phyloP scores from a whole-genome alignment of 64 coral and sea anemone species.

The Actinia tenebrosa region DNA sequence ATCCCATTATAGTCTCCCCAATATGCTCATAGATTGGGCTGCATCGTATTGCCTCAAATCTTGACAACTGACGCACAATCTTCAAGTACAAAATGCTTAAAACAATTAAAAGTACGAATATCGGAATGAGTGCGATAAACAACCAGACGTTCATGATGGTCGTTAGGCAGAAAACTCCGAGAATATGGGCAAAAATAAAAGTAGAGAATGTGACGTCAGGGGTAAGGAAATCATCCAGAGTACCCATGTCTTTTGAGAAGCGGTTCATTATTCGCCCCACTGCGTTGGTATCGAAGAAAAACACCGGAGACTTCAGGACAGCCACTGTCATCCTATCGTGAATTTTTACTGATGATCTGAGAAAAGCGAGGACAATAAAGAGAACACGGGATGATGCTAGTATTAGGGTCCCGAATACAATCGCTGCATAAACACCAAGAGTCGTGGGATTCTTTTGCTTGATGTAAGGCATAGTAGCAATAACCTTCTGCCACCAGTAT shows the following conservation, averaged over 20 bases:
- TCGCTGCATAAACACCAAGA: constrained; percentile 21
- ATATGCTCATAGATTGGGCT: constrained; percentile 67
- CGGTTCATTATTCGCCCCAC: constrained; percentile 64
- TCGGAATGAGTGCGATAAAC: constrained; percentile 25
- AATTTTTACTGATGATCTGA: constrained; percentile 51
- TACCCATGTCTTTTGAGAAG: constrained; percentile 63
- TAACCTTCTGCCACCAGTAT: constrained; percentile 38
- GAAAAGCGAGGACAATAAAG: constrained; percentile 13
- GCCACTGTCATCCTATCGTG: constrained; percentile 47
- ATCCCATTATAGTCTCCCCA: constrained; percentile 42
- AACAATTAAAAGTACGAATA: constrained; percentile 20
- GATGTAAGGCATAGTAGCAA: constrained; percentile 28
- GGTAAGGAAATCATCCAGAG: constrained; percentile 38
- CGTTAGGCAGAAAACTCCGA: constrained; percentile 10
- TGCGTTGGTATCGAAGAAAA: constrained; percentile 70
- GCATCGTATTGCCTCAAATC: constrained; percentile 49
- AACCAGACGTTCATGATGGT: constrained; percentile 43
- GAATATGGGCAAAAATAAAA: background rate
- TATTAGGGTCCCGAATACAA: constrained; percentile 17
- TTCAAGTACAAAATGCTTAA: constrained; percentile 40
- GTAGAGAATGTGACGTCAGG: background rate
- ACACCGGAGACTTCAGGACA: constrained; percentile 41
- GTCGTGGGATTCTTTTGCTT: constrained; percentile 2
- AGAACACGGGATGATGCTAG: constrained; percentile 9
- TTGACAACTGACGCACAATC: constrained; percentile 37